phyloP scores from a whole-genome alignment of 1,140 invertebrate species.

The Bilobella aurantiaca region DNA sequence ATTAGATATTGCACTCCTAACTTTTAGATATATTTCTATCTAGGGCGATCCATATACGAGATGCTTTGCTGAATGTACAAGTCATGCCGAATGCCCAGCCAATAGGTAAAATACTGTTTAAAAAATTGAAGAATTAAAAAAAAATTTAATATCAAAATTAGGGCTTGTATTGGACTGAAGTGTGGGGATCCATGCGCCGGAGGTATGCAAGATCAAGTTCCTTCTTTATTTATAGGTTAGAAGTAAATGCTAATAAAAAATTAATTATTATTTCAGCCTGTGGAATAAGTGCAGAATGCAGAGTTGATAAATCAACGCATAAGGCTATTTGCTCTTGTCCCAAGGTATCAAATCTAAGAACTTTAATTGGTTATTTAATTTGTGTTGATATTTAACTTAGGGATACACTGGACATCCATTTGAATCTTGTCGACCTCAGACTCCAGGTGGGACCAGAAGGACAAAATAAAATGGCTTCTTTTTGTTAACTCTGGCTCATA shows the following conservation, averaged over 20 bases:
- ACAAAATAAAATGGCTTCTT: too few species aligned
- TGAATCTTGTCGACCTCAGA: slow-evolving; percentile 55
- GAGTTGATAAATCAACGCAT: slow-evolving; percentile 55
- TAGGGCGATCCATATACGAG: slow-evolving; percentile 38
- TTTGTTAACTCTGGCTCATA: too few species aligned
- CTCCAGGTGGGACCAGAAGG: slow-evolving; percentile 27
- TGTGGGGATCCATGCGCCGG: slow-evolving; percentile 62
- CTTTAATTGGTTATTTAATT: not conserved
- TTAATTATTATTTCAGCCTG: not conserved
- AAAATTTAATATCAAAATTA: too few species aligned
- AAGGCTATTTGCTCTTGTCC: slow-evolving; percentile 69
- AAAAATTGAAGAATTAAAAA: slow-evolving; percentile 3
- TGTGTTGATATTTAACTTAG: slow-evolving; percentile 40
- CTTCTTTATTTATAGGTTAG: too few species aligned
- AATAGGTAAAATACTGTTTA: slow-evolving; percentile 25
- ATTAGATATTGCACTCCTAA: not conserved
- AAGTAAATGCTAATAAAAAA: not conserved
- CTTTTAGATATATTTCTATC: not conserved
- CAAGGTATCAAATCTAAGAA: slow-evolving; percentile 45
- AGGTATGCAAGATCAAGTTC: not conserved
- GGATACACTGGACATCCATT: slow-evolving; percentile 81
- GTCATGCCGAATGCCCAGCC: slow-evolving; percentile 39
- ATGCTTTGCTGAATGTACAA: slow-evolving; percentile 39
- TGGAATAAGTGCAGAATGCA: slow-evolving; percentile 57
- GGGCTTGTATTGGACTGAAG: slow-evolving; percentile 58